Evolutionary conservation across 2,888 invertebrate genomes (phyloP).

Genomic region (Melanchra persicariae): DNA sequence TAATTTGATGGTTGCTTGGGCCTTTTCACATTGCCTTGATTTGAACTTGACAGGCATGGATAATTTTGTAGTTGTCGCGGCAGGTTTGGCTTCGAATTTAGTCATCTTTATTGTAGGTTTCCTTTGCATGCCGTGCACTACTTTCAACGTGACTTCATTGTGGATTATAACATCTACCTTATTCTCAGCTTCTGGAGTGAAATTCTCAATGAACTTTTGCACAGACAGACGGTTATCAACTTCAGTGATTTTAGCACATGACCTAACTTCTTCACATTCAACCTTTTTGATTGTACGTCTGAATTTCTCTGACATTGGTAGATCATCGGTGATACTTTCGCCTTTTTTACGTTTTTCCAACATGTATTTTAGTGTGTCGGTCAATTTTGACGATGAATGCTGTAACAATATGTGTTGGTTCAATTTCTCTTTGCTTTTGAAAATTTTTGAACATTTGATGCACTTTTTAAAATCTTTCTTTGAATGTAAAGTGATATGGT

Average conservation of each 20-base stretch:
- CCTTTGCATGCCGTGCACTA: conserved; percentile 45
- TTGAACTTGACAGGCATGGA: conserved; percentile 79
- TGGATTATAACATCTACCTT: conserved; percentile 49
- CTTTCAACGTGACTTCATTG: conserved; percentile 67
- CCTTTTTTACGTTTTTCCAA: conserved; percentile 76
- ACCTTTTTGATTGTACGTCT: conserved; percentile 77
- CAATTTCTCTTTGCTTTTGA: conserved; percentile 73
- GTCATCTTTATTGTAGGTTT: conserved; percentile 76
- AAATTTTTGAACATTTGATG: conserved; percentile 79
- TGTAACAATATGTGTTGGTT: conserved; percentile 73
- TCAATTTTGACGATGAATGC: conserved; percentile 80
- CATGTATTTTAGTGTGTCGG: conserved; percentile 81
- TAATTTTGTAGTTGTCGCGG: conserved; percentile 54
- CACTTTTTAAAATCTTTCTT: conserved; percentile 76
- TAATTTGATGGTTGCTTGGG: conserved; percentile 71
- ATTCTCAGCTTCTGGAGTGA: conserved; percentile 76
- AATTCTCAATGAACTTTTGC: conserved; percentile 83
- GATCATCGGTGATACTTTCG: conserved; percentile 44
- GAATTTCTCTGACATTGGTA: conserved; percentile 68
- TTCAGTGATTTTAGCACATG: conserved; percentile 70
- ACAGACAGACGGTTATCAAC: conserved; percentile 75
- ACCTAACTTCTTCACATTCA: conserved; percentile 11
- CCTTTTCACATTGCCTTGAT: conserved; percentile 57
- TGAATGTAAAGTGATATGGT: conserved; percentile 80
- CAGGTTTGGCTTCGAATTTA: conserved; percentile 68